These are phyloP conservation scores for Collichthys lucidus DNA, from an alignment of 2,113 vertebrate species.

Conservation along the genomic window DNA sequence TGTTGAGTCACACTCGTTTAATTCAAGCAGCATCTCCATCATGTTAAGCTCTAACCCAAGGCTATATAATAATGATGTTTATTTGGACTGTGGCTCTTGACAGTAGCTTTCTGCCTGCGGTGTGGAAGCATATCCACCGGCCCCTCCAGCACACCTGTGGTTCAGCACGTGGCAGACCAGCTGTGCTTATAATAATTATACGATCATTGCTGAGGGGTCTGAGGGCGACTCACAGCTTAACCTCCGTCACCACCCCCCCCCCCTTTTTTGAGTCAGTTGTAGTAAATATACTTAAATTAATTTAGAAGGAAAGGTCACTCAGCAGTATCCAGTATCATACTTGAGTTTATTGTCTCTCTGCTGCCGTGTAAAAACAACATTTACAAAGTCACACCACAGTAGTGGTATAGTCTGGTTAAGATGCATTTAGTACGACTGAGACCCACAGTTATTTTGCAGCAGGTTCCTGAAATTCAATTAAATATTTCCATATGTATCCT, in stretches of 20 bases:
- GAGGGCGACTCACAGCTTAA: slow-evolving; percentile 55
- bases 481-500: too few relatives aligned
- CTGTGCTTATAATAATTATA: slow-evolving; percentile 66
- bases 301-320: slow-evolving; percentile 61
- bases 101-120: slow-evolving; percentile 42
- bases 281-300: slow-evolving; percentile 53
- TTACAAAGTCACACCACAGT: background rate
- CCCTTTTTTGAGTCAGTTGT: slow-evolving; percentile 40
- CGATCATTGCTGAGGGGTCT: slow-evolving; percentile 60
- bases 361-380: background rate
- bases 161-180: slow-evolving; percentile 67
- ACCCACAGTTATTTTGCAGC: background rate
- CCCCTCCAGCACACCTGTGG: slow-evolving; percentile 64
- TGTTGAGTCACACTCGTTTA: slow-evolving; percentile 48
- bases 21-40: slow-evolving; percentile 54
- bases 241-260: slow-evolving; percentile 50
- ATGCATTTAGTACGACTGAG: background rate
- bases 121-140: slow-evolving; percentile 46
- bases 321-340: background rate
- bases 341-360: background rate
- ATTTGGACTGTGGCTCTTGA: slow-evolving; percentile 63
- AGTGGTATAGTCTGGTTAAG: too few relatives aligned
- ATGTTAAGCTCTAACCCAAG: slow-evolving; percentile 56
- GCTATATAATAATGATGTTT: slow-evolving; percentile 72
- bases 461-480: background rate